Evolutionary conservation across 2,113 vertebrate genomes (phyloP), one percentile per base, ranked within the genome.

Genomic region (Cynopterus brachyotis): DNA sequence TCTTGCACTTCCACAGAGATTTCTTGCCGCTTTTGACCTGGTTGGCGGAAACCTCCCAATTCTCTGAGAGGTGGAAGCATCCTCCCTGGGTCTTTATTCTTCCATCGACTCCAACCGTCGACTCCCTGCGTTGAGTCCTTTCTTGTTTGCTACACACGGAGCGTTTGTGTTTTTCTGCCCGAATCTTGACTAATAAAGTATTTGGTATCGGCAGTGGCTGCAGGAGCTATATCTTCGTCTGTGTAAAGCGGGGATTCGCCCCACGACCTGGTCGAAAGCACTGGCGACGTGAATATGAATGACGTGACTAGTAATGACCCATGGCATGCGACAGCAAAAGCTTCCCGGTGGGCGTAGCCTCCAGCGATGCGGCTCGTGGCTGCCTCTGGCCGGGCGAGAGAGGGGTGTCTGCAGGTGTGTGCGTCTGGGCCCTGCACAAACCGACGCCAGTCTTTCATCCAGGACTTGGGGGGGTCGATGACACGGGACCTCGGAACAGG

Each of bases 11-110:
- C 55, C 83, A 9, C 15, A 19, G 47, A 15, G 86, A 73, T 88
- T 95, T 83, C 64, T 30, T 93, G 7, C 6, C 40, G 55, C 50
- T 84, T 81, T 78, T 88, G 81, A 95, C 55, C 70, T 93, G 69
- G 62, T 53, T 91, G 66, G 75, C 26, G 62, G 69, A 84, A 88
- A 73, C 30, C 70, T 70, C 60, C 47, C 50, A 69, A 30, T 62
- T 91, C 42, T 94, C 45, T 45, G 72, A 91, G 47, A 69, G 50
- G 50, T 17, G 76, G 57, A 80, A 64, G 19, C 32, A 80, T 50
- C 10, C 45, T 92, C 72, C 40, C 40, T 72, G 66, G 66, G 57
- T 53, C 28, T 84, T 89, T 50, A 8, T 12, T 15, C 24, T 22
- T 89, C 26, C 10, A 50, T 22, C 35, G 67, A 64, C 42, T 69